Evolutionary conservation across 1,140 invertebrate genomes (phyloP).

Genomic region (Halictus rubicundus): DNA sequence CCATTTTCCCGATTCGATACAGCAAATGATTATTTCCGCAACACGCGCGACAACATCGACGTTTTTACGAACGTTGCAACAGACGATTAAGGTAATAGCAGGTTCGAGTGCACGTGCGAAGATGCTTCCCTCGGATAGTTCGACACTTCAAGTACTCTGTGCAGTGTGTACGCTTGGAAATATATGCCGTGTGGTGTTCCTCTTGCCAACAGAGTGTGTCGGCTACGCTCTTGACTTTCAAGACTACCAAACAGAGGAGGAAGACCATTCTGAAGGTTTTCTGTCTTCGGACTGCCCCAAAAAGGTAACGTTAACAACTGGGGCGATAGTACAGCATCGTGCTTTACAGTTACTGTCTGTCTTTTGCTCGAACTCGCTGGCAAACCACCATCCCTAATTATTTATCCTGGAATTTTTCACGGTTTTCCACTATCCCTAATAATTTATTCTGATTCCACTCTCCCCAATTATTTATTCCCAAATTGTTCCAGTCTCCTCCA

Average conservation of each 20-base stretch:
- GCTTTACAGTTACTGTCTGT: conserved; percentile 18
- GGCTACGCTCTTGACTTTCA: conserved; percentile 69
- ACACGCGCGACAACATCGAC: neutral
- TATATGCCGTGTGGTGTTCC: conserved; percentile 53
- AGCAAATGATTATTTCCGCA: neutral
- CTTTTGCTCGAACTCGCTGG: neutral
- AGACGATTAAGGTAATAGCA: conserved; percentile 22
- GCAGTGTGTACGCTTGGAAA: neutral
- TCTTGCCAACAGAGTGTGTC: conserved; percentile 69
- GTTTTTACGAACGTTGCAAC: neutral
- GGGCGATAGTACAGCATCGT: conserved; percentile 9
- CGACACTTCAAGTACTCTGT: conserved; percentile 45
- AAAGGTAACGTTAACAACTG: conserved; percentile 17
- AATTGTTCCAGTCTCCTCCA: too few relatives aligned
- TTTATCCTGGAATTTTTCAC: too few relatives aligned
- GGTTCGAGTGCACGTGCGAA: conserved; percentile 16
- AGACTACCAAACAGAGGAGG: conserved; percentile 52
- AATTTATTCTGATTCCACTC: too few relatives aligned
- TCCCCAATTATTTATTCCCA: too few relatives aligned
- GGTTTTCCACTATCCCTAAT: too few relatives aligned
- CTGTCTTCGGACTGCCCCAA: conserved; percentile 21
- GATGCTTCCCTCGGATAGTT: conserved; percentile 38
- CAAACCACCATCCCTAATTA: neutral
- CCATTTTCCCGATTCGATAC: neutral
- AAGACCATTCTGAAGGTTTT: conserved; percentile 48